Percentiles rank a stretch among this genome's conserved stretches.
Conservation (phyloP, 2,888 invertebrate genomes). For the Scaptomyza tumidula region DNA sequence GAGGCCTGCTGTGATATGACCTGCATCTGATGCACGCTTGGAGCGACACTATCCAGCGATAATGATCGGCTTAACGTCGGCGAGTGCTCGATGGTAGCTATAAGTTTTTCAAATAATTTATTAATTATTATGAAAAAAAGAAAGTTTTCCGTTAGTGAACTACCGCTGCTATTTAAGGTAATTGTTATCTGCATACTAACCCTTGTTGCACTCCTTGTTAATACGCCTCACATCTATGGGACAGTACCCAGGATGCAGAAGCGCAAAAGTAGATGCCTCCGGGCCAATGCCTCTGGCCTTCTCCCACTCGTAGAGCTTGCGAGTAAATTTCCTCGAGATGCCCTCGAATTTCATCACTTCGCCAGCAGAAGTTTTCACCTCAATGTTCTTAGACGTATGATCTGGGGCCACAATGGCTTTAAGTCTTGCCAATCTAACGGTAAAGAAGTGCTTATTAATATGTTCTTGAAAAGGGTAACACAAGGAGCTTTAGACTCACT, state of each 20-base stretch:
- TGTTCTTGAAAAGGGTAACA: neutral
- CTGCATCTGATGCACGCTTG: constrained; percentile 83
- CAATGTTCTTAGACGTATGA: constrained; percentile 88
- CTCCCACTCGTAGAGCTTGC: constrained; percentile 96
- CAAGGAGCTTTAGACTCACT: constrained; percentile 83
- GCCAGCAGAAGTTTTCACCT: constrained; percentile 93
- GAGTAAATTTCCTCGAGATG: constrained; percentile 94
- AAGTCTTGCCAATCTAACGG: constrained; percentile 80
- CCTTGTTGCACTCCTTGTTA: constrained; percentile 78
- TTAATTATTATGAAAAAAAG: too few relatives aligned
- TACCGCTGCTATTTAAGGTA: too few relatives aligned
- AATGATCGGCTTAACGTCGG: constrained; percentile 89
- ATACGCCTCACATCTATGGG: constrained; percentile 83
- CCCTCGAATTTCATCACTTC: constrained; percentile 92
- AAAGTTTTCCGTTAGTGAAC: neutral
- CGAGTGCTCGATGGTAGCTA: constrained; percentile 79
- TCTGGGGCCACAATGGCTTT: constrained; percentile 86
- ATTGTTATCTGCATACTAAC: constrained; percentile 50
- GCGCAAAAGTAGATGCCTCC: constrained; percentile 92
- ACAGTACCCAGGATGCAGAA: constrained; percentile 87
- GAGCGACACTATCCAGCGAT: constrained; percentile 91
- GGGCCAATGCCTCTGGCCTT: constrained; percentile 94
- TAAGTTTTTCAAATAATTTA: neutral
- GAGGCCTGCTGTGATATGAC: constrained; percentile 88
- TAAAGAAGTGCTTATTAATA: neutral